Evolutionary conservation across 2,888 invertebrate genomes (phyloP), one percentile per base, ranked within the genome.

Genomic region (Zaprionus bogoriensis): DNA sequence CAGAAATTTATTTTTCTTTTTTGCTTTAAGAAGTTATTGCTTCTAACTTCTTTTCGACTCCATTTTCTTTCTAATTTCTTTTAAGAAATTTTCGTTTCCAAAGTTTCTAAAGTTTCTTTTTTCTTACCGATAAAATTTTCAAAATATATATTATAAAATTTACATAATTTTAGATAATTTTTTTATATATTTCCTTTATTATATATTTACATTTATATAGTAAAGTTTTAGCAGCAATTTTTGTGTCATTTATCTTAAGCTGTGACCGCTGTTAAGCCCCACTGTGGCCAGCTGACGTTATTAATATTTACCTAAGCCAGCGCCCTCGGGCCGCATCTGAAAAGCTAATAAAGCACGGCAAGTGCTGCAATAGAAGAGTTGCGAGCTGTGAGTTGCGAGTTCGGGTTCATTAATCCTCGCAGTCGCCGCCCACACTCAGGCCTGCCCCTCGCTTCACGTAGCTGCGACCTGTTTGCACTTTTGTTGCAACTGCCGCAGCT

Each of bases 271-370:
- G 77, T 77, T 19, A 28, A 3, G 30, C 9, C 6, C 19, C 12
- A 10, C 12, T 41, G 42, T 41, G 52, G 20, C 36, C 46, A 42
- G 38, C 25, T 41, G 48, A 28, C 58, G 53, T 83, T 83, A 87
- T 83, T 83, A 83, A 87, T 87, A 83, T 87, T 87, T 84, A 77
- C 83, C 77, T 87, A 75, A 84, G 68, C 72, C 61, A 14, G 44
- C 28, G 52, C 45, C 65, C 41, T n/a, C n/a, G n/a, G n/a, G n/a
- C n/a, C n/a, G n/a, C n/a, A n/a, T n/a, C n/a, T n/a, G n/a, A 65
- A 77, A 85, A 79, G 83, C 84, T 86, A 86, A 82, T 86, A 82
- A 84, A 74, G 86, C 66, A 36, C 55, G 72, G 63, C 9, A 30
- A 38, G 42, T 27, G 14, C 17, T 36, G 17, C 47, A 36, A 30